Evolutionary conservation across 2,113 vertebrate species (phyloP).

Genomic region (Rhagologus leucostigma): DNA sequence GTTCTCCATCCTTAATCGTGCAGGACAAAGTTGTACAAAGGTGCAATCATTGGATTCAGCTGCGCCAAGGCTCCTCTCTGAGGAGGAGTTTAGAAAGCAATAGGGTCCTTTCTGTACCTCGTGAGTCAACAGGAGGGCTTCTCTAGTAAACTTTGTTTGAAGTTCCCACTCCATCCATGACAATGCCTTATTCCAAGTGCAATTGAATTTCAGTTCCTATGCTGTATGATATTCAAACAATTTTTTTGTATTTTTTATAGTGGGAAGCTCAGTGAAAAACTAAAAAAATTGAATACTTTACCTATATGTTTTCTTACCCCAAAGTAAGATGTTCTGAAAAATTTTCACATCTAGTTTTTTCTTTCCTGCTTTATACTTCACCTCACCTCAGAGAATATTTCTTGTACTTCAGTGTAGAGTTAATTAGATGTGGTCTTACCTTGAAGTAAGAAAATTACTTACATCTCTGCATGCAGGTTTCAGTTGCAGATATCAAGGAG

Average conservation of each 20-base stretch:
- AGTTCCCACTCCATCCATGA: fast-evolving
- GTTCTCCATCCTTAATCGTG: background rate
- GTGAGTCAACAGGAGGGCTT: background rate
- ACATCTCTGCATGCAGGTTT: background rate
- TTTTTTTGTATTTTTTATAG: background rate
- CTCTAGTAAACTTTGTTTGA: background rate
- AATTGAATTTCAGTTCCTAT: background rate
- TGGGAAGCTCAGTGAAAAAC: background rate
- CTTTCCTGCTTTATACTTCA: background rate
- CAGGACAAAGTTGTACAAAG: background rate
- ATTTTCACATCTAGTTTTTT: background rate
- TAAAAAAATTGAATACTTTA: background rate
- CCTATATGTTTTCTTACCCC: background rate
- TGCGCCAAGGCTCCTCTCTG: no score
- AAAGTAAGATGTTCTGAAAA: background rate
- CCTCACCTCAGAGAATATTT: background rate
- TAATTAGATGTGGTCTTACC: background rate
- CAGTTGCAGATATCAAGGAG: background rate
- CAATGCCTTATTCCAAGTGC: background rate
- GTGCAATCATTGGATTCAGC: no score
- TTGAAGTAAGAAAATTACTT: background rate
- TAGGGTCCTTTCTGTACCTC: background rate
- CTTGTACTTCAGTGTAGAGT: background rate
- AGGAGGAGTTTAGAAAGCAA: background rate
- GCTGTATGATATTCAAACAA: background rate